These are phyloP conservation scores for Euura lappo DNA, from an alignment of 1,140 invertebrate genomes.

Conservation along the genomic window DNA sequence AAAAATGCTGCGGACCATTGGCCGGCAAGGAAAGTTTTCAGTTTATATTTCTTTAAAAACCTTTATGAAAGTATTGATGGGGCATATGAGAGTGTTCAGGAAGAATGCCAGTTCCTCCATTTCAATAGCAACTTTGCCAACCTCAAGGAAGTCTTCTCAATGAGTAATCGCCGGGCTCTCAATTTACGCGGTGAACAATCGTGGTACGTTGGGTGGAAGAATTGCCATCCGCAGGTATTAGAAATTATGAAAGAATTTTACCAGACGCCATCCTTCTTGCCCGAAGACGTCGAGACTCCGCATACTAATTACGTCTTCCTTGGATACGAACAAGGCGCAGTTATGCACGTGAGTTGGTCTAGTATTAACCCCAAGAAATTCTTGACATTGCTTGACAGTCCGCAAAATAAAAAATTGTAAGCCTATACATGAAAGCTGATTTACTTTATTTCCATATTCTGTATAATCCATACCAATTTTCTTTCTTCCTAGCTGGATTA, in stretches of 20 bases:
- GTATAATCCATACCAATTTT: slow-evolving; percentile 42
- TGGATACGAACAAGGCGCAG: slow-evolving; percentile 89
- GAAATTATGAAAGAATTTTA: slow-evolving; percentile 81
- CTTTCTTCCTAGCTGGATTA: slow-evolving; percentile 77
- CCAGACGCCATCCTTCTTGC: slow-evolving; percentile 84
- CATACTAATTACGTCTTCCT: slow-evolving; percentile 93
- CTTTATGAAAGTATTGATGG: slow-evolving; percentile 73
- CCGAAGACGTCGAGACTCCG: slow-evolving; percentile 85
- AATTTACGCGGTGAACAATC: slow-evolving; percentile 69
- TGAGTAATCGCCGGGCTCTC: slow-evolving; percentile 70
- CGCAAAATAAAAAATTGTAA: slow-evolving; percentile 9
- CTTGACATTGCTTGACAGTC: slow-evolving; percentile 3
- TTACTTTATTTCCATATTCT: slow-evolving; percentile 41
- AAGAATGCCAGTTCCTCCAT: slow-evolving; percentile 88
- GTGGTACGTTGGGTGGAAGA: slow-evolving; percentile 95
- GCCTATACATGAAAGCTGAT: slow-evolving; percentile 58
- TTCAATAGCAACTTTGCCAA: slow-evolving; percentile 86
- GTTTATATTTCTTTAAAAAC: slow-evolving; percentile 77
- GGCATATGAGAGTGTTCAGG: slow-evolving; percentile 71
- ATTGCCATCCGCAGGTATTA: slow-evolving; percentile 83
- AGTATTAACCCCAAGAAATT: background rate
- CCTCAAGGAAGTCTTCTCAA: slow-evolving; percentile 79
- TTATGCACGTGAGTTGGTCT: slow-evolving; percentile 83
- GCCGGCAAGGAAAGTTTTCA: slow-evolving; percentile 76
- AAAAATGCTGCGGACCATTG: slow-evolving; percentile 79